Conservation (phyloP, 2,888 invertebrate species). For the Plebejus argus region DNA sequence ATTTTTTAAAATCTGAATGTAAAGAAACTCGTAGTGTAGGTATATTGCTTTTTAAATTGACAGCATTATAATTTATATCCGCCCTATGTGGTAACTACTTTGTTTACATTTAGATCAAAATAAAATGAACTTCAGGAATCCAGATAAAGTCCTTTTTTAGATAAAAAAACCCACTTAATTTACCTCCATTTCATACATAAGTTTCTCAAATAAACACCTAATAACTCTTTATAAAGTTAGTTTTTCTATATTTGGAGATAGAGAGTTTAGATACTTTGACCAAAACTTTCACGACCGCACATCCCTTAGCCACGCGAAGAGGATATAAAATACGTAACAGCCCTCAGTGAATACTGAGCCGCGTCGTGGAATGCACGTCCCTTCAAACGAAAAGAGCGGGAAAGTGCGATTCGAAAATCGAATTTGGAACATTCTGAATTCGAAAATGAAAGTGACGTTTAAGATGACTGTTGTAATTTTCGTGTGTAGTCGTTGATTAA, state of each 20-base stretch:
- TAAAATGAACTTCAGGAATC: too few relatives aligned
- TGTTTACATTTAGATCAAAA: too few relatives aligned
- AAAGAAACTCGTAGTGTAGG: too few relatives aligned
- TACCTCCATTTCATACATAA: too few relatives aligned
- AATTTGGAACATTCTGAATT: conserved; percentile 31
- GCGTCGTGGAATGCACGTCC: conserved; percentile 45
- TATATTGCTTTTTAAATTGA: too few relatives aligned
- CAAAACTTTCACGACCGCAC: background rate
- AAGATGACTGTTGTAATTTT: background rate
- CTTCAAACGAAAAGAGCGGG: conserved; percentile 47
- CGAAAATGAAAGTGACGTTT: conserved; percentile 35
- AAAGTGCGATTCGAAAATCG: conserved; percentile 45
- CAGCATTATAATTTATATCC: too few relatives aligned
- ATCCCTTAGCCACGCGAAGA: conserved; percentile 45
- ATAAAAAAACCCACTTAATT: too few relatives aligned
- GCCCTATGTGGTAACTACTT: too few relatives aligned
- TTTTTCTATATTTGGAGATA: background rate
- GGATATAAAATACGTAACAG: too few relatives aligned
- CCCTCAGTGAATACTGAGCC: conserved; percentile 46
- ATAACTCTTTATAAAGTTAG: background rate
- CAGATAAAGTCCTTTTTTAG: too few relatives aligned
- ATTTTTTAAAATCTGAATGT: too few relatives aligned
- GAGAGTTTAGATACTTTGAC: background rate
- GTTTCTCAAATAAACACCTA: too few relatives aligned
- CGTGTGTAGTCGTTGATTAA: background rate